phyloP scores from a whole-genome alignment of 2,888 invertebrate genomes.

The Acheta domesticus region DNA sequence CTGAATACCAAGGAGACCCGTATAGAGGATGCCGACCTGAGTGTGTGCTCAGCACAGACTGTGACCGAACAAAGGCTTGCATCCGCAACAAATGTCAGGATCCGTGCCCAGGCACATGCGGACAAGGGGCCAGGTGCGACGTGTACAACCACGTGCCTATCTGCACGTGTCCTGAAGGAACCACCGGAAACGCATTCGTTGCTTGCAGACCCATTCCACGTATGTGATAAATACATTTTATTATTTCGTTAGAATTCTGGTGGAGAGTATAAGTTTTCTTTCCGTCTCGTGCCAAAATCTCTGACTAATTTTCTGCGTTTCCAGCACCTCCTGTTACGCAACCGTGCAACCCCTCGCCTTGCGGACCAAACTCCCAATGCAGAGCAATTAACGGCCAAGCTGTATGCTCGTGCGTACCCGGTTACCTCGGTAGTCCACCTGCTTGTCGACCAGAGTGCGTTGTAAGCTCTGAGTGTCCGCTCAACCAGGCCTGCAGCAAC shows the following conservation, averaged over 20 bases:
- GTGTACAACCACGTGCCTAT: conserved; percentile 69
- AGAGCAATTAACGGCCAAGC: conserved; percentile 50
- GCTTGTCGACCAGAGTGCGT: conserved; percentile 53
- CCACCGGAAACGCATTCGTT: conserved; percentile 66
- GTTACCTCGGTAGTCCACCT: conserved; percentile 53
- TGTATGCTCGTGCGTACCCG: conserved; percentile 51
- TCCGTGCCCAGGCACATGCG: conserved; percentile 70
- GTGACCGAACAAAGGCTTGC: conserved; percentile 62
- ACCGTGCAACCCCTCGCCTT: conserved; percentile 60
- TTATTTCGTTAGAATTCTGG: too few relatives aligned
- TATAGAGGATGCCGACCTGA: conserved; percentile 66
- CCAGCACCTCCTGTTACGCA: conserved; percentile 53
- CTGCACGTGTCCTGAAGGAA: conserved; percentile 59
- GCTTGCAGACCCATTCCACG: conserved; percentile 53
- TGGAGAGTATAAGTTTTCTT: too few relatives aligned
- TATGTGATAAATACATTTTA: conserved; percentile 19
- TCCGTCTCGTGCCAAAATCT: not conserved
- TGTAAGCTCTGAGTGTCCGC: conserved; percentile 53
- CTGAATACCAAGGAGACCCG: conserved; percentile 72
- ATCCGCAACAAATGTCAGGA: conserved; percentile 64
- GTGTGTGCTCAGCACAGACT: conserved; percentile 66
- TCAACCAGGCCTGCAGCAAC: conserved; percentile 53
- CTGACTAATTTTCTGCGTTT: conserved; percentile 32
- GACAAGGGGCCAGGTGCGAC: conserved; percentile 65
- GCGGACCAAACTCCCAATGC: conserved; percentile 53